Percentiles rank a stretch among this genome's conserved stretches.
These are phyloP conservation scores for Desmophyllum pertusum DNA, from an alignment of 92 coral and sea anemone genomes.

Conservation along the genomic window DNA sequence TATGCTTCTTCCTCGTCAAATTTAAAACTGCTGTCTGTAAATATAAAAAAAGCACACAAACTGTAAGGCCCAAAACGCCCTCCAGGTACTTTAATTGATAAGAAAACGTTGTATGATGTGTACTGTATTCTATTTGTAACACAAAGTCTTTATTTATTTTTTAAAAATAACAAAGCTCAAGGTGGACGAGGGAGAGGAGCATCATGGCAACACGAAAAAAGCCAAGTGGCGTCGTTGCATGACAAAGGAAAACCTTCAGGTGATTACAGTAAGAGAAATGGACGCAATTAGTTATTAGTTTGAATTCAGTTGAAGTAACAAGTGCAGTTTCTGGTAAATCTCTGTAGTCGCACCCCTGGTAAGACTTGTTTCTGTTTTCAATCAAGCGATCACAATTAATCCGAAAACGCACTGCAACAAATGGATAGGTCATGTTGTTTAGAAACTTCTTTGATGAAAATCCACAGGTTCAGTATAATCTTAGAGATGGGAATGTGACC, in stretches of 20 bases:
- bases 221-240: not conserved
- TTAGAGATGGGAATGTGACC: too few relatives aligned
- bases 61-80: not conserved
- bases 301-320: not conserved
- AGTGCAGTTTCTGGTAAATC: too few relatives aligned
- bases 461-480: too few relatives aligned
- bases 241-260: not conserved
- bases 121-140: not conserved
- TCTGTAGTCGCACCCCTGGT: too few relatives aligned
- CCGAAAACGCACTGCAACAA: too few relatives aligned
- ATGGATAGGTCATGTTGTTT: too few relatives aligned
- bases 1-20: too few relatives aligned
- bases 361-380: too few relatives aligned
- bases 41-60: too few relatives aligned
- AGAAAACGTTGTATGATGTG: not conserved
- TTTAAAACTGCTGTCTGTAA: not conserved
- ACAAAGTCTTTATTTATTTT: not conserved
- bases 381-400: too few relatives aligned
- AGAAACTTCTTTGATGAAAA: too few relatives aligned
- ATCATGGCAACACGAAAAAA: conserved; percentile 1
- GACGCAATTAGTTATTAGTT: not conserved
- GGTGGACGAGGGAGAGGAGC: not conserved
- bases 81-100: not conserved
- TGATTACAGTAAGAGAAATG: not conserved
- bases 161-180: not conserved